Base-by-base conservation (phyloP, 2,888 invertebrate species). In the Hetaerina titia region DNA sequence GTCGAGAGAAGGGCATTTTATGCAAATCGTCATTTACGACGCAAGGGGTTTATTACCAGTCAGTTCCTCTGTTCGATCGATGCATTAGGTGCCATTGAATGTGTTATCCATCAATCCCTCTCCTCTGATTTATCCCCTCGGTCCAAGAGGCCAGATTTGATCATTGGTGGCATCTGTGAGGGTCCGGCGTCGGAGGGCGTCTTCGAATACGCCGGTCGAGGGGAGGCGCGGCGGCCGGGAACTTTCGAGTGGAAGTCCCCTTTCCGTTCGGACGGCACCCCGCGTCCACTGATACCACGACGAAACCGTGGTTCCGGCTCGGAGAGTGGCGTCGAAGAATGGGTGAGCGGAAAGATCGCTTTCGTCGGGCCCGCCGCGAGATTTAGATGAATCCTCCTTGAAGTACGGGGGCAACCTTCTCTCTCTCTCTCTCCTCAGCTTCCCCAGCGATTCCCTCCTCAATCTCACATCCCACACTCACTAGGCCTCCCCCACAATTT, bases 41-140 rank as follows among this genome's bases (percentile, higher is more conserved):
- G 92, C 92, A 45, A 81, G 81, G 92, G 56, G 69, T 31, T 92
- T 92, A 92, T 90, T 64, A 90, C 90, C 90, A 90, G 90, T 90
- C 90, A 31, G 69, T 17, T 64, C 56, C 69, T 22, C 45, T n/a
- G 22, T n/a, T 92, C 74, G 92, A 92, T 92, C 92, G 69, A 92
- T 92, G 92, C 92, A 92, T 92, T 92, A 92, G 92, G 69, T 92
- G 69, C 92, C 92, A 92, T 69, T 92, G 92, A 92, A 74, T 57
- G 92, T 57, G 74, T 60, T 74, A 92, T 92, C 92, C 92, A 69
- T 92, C 92, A 92, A 69, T 92, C 56, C 92, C 69, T 92, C 74
- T 56, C 69, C 74, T 19, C 56, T 45, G 92, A 56, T 64, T 64
- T 17, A 25, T 63, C 60, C 45, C 22, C 13, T 81, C 81, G 31